These are phyloP conservation scores for Euschistus heros DNA, from an alignment of 1,140 invertebrate genomes.

Conservation along the genomic window DNA sequence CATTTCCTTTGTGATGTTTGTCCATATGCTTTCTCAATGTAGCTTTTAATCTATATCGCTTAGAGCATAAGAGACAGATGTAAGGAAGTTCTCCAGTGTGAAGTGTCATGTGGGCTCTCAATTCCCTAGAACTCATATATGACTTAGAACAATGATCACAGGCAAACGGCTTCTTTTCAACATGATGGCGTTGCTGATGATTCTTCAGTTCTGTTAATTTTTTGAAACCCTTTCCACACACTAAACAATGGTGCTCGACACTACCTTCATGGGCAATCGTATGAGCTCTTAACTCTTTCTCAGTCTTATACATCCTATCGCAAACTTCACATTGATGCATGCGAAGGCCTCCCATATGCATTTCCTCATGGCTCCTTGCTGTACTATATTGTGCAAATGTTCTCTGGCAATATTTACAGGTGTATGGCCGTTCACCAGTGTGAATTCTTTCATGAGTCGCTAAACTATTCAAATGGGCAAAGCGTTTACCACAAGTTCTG, in stretches of 20 bases:
- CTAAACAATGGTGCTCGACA: constrained; percentile 2
- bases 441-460: constrained; percentile 16
- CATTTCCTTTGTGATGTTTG: neutral
- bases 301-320: constrained; percentile 26
- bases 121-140: neutral
- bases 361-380: constrained; percentile 41
- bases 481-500: neutral
- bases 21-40: constrained; percentile 6
- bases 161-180: constrained; percentile 6
- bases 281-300: constrained; percentile 36
- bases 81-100: constrained; percentile 6
- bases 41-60: neutral
- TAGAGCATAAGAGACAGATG: neutral
- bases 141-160: constrained; percentile 2
- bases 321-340: constrained; percentile 32
- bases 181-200: neutral
- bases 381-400: constrained; percentile 36
- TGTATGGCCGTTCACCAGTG: constrained; percentile 19
- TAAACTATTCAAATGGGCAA: constrained; percentile 7
- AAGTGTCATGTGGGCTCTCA: neutral
- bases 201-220: constrained; percentile 7
- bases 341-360: constrained; percentile 31
- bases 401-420: constrained; percentile 12
- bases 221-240: constrained; percentile 19
- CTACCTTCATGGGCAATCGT: constrained; percentile 9